Percentiles rank a stretch among this genome's conserved stretches.
phyloP scores from a whole-genome alignment of 2,888 invertebrate species.

The Gisinianus flammeolus region DNA sequence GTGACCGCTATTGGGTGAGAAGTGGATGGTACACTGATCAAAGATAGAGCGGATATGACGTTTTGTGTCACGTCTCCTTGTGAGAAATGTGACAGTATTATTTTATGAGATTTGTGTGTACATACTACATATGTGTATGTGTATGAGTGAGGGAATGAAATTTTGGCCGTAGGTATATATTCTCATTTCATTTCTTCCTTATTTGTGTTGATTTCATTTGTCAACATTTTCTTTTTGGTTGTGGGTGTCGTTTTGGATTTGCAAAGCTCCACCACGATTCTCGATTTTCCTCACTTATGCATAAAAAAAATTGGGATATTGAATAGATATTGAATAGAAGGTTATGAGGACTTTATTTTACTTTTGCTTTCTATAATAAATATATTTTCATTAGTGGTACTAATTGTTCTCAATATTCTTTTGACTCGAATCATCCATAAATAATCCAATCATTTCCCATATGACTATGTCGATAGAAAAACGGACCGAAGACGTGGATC shows the following conservation, averaged over 20 bases:
- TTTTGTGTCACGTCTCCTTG: constrained; percentile 21
- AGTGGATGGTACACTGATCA: neutral
- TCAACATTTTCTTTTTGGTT: neutral
- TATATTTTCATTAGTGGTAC: too few relatives aligned
- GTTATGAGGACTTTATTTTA: constrained; percentile 9
- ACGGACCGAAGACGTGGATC: too few relatives aligned
- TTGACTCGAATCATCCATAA: neutral
- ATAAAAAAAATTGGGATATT: neutral
- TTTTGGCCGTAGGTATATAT: neutral
- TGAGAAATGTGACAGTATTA: constrained; percentile 36
- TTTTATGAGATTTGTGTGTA: constrained; percentile 34
- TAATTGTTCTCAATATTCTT: neutral
- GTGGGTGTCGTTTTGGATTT: neutral
- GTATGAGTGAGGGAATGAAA: neutral
- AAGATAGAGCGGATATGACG: neutral
- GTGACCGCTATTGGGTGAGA: neutral
- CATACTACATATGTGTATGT: neutral
- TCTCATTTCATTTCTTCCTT: constrained; percentile 21
- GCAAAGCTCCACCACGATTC: neutral
- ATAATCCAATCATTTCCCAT: too few relatives aligned
- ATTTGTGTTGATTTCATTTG: constrained; percentile 21
- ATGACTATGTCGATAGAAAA: too few relatives aligned
- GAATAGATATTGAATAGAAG: neutral
- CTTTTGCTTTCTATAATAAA: too few relatives aligned
- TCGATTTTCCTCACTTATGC: too few relatives aligned